phyloP scores from a whole-genome alignment of 2,888 invertebrate species.

The Cataglyphis livida region DNA sequence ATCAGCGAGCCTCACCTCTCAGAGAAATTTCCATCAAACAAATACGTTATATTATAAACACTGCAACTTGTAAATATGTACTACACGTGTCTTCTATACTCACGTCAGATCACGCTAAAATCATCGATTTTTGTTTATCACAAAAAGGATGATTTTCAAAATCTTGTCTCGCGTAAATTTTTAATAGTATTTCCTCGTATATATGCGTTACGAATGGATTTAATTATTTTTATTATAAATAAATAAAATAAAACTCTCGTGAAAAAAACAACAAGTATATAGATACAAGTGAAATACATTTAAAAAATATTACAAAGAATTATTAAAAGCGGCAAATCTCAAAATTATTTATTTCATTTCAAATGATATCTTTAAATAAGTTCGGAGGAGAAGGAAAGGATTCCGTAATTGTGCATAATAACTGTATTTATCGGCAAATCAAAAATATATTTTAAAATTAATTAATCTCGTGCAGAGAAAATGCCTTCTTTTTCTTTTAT shows the following conservation, averaged over 20 bases:
- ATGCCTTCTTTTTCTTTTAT: not conserved
- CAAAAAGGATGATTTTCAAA: not conserved
- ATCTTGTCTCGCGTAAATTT: not conserved
- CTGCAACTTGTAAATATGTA: constrained; percentile 28
- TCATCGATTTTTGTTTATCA: not conserved
- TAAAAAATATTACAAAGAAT: not conserved
- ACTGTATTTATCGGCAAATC: not conserved
- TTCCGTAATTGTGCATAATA: not conserved
- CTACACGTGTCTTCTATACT: constrained; percentile 7
- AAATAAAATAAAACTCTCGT: not conserved
- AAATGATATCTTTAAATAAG: not conserved
- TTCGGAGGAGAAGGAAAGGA: not conserved
- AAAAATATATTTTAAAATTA: not conserved
- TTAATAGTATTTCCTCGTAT: constrained; percentile 3
- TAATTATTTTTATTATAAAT: constrained; percentile 2
- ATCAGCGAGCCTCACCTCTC: constrained; percentile 14
- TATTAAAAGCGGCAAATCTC: not conserved
- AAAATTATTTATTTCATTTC: not conserved
- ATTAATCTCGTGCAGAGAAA: not conserved
- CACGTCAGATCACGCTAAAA: not conserved
- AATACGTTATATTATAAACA: constrained; percentile 16
- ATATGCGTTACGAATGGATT: not conserved
- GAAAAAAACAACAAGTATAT: not conserved
- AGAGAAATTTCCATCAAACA: constrained; percentile 18
- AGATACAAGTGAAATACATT: not conserved